Percentiles rank a stretch among this genome's conserved stretches.
phyloP scores from a whole-genome alignment of 2,113 vertebrate species.

The Phainopepla nitens region DNA sequence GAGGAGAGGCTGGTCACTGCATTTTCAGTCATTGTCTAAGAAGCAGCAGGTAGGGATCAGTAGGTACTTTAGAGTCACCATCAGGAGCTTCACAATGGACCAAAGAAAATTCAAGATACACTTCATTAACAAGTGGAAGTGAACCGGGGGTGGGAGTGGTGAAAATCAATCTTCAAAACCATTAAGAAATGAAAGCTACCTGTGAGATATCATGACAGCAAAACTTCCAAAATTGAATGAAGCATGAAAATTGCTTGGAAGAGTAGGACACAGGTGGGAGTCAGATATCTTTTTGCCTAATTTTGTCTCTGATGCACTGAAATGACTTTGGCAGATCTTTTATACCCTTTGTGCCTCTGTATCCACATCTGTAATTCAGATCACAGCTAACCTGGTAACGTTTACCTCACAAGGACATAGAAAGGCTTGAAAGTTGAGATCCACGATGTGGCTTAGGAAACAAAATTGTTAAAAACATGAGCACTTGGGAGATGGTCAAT shows the following conservation, averaged over 20 bases:
- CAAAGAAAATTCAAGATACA: not conserved
- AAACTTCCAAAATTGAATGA: slow-evolving; percentile 19
- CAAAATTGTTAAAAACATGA: not conserved
- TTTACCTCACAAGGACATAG: not conserved
- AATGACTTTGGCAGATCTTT: slow-evolving; percentile 18
- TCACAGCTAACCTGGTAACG: not conserved
- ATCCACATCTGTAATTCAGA: not conserved
- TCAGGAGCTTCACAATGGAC: not conserved
- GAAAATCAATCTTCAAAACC: not conserved
- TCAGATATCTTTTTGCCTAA: slow-evolving; percentile 26
- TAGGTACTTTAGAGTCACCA: not conserved
- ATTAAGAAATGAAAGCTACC: slow-evolving; percentile 25
- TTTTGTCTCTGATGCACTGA: slow-evolving; percentile 22
- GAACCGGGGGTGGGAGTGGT: not conserved
- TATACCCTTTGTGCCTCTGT: not conserved
- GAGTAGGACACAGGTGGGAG: slow-evolving; percentile 24
- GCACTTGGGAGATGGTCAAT: not conserved
- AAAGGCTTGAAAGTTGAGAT: not conserved
- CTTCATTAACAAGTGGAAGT: slow-evolving; percentile 13
- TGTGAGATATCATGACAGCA: not conserved
- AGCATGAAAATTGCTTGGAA: slow-evolving; percentile 3
- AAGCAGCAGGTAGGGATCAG: not conserved
- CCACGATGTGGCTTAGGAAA: not conserved
- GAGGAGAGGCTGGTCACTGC: not conserved
- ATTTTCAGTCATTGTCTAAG: not conserved